Conservation (phyloP, 2,113 vertebrate genomes). For the Anser cygnoides region DNA sequence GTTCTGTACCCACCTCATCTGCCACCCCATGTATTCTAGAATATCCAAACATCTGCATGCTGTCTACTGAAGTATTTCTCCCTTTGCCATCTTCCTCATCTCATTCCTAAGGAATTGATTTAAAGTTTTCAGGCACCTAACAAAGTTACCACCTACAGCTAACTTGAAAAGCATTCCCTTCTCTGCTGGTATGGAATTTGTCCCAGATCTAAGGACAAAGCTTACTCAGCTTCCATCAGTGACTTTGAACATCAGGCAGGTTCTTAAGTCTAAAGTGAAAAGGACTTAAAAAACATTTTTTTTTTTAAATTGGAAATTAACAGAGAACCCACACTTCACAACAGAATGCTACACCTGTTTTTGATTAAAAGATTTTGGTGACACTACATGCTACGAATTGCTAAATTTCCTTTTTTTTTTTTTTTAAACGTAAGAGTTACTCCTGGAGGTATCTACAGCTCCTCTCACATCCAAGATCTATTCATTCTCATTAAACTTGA, state of each 20-base stretch:
- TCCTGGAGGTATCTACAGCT: background rate
- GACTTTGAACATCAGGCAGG: constrained; percentile 25
- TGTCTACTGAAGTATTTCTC: background rate
- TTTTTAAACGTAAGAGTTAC: background rate
- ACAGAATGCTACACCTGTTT: constrained; percentile 27
- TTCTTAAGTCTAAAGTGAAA: constrained; percentile 55
- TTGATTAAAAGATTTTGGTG: constrained; percentile 27
- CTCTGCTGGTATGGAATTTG: background rate
- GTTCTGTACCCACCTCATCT: background rate
- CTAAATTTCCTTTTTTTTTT: background rate
- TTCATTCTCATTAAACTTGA: background rate
- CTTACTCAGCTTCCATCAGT: background rate
- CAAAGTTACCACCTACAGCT: background rate
- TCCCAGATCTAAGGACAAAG: constrained; percentile 8
- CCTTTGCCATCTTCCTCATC: background rate
- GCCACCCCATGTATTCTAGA: background rate
- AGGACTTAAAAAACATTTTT: background rate
- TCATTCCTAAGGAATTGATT: background rate
- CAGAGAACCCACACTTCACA: background rate
- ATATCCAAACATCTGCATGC: background rate
- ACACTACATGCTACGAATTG: background rate
- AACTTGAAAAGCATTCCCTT: background rate
- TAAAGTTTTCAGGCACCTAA: background rate
- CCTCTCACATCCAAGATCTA: background rate
- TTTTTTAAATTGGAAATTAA: constrained; percentile 33